A percentile compares a stretch with the other conserved stretches of the same genome.
Conservation (phyloP, 2,888 invertebrate species). For the Netelia virgata region DNA sequence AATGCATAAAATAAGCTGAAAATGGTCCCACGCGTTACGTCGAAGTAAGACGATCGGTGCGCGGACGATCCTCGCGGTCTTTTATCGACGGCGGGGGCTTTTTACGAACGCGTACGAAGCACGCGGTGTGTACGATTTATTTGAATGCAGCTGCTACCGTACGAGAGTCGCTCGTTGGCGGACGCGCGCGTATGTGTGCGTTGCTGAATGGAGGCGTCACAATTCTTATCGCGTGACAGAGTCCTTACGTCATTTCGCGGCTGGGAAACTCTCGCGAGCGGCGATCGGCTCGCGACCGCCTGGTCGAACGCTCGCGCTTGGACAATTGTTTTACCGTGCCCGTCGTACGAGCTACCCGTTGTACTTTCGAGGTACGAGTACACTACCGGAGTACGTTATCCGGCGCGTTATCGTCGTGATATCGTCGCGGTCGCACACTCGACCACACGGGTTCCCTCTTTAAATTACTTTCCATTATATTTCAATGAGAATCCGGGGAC, state of each 20-base stretch:
- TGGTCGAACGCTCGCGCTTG: not conserved
- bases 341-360: not conserved
- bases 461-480: not conserved
- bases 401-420: not conserved
- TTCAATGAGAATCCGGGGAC: no score
- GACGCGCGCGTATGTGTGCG: conserved; percentile 36
- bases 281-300: not conserved
- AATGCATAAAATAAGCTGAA: conserved; percentile 20
- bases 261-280: conserved; percentile 63
- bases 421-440: not conserved
- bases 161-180: not conserved
- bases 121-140: not conserved
- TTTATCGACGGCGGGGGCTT: not conserved
- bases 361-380: conserved; percentile 15
- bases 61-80: not conserved
- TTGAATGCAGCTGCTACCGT: conserved; percentile 1
- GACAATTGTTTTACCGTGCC: conserved; percentile 64
- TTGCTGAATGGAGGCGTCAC: conserved; percentile 79
- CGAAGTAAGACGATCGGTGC: not conserved
- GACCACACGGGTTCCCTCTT: not conserved
- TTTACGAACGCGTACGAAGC: not conserved
- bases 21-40: not conserved
- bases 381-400: conserved; percentile 25
- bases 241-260: conserved; percentile 76
- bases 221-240: conserved; percentile 79